phyloP scores from a whole-genome alignment of 2,113 vertebrate genomes.

The Callipepla californica region DNA sequence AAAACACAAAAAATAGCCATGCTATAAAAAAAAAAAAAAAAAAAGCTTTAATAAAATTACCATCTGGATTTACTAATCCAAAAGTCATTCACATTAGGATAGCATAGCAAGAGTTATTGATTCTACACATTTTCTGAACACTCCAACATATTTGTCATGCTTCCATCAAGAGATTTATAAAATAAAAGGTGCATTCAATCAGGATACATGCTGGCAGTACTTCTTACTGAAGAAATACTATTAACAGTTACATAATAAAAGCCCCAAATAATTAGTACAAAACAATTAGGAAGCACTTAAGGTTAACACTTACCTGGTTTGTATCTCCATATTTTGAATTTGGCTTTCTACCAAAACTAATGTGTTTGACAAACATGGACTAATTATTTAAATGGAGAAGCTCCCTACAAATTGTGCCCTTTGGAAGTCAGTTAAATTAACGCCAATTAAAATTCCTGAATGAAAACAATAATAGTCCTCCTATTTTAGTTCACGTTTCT shows the following conservation, averaged over 20 bases:
- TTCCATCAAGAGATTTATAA: background rate
- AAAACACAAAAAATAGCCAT: background rate
- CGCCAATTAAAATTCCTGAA: conserved; percentile 45
- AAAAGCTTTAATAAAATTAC: background rate
- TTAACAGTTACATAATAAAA: conserved; percentile 38
- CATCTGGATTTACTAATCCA: background rate
- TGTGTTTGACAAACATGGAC: conserved; percentile 37
- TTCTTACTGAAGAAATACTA: background rate
- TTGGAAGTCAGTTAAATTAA: conserved; percentile 54
- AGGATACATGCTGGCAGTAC: background rate
- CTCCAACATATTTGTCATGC: background rate
- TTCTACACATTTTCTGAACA: background rate
- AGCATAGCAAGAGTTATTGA: background rate
- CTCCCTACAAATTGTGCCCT: conserved; percentile 3
- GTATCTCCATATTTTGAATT: conserved; percentile 13
- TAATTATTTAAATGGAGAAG: conserved; percentile 50
- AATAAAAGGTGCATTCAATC: background rate
- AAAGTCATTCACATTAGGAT: background rate
- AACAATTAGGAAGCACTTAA: conserved; percentile 59
- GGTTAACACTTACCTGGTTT: conserved; percentile 27
- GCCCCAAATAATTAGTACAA: conserved; percentile 22
- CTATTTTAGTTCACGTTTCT: conserved; percentile 3
- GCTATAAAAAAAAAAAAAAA: background rate
- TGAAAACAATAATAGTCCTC: background rate
- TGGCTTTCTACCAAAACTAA: conserved; percentile 56